Percentiles rank a stretch among this genome's conserved stretches.
Evolutionary conservation across 2,113 vertebrate species (phyloP).

Genomic region (Pan troglodytes): NHGRI_mPanTro3-v2.1_pri NC_072409.2:65169001-65169500

Average conservation of each 20-base stretch:
- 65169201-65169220: not conserved
- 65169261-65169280: not conserved
- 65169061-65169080: not conserved
- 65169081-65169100: not conserved
- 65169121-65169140: not conserved
- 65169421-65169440: not conserved
- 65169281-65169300: not conserved
- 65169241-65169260: not conserved
- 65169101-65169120: not conserved
- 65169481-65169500: not conserved
- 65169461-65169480: not conserved
- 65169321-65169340: not conserved
- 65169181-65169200: too few relatives aligned
- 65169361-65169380: not conserved
- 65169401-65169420: not conserved
- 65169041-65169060: not conserved
- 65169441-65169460: not conserved
- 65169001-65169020: not conserved
- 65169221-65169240: not conserved
- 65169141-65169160: not conserved
- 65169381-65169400: not conserved
- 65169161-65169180: rapidly evolving
- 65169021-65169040: not conserved
- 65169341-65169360: not conserved
- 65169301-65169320: not conserved